A percentile compares a stretch with the other conserved stretches of the same genome.
Conservation (phyloP, 2,888 invertebrate genomes). For the Mantis religiosa region DNA sequence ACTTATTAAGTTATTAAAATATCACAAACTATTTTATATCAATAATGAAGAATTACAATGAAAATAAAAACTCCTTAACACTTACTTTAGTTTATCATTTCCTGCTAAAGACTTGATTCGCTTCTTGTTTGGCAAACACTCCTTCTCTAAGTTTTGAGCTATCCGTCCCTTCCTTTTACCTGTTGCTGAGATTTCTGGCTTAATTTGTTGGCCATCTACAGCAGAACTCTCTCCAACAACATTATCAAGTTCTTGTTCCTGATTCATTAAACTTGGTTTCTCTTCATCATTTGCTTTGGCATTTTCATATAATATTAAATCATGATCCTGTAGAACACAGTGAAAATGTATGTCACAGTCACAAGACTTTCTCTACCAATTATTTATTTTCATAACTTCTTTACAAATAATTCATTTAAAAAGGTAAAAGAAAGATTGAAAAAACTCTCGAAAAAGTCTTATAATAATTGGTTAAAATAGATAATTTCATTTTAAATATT, state of each 20-base stretch:
- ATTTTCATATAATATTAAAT: slow-evolving; percentile 22
- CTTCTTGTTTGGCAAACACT: not conserved
- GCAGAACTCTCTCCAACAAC: not conserved
- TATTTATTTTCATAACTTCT: no score
- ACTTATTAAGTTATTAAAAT: no score
- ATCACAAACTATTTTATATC: no score
- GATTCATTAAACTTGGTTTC: not conserved
- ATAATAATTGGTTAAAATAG: no score
- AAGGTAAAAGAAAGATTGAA: no score
- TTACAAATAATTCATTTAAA: no score
- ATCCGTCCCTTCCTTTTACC: not conserved
- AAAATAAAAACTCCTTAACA: not conserved
- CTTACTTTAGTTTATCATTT: slow-evolving; percentile 12
- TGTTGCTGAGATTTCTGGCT: not conserved
- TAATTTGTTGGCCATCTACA: not conserved
- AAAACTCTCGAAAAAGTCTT: no score
- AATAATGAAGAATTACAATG: no score
- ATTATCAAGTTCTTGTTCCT: not conserved
- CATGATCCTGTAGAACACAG: slow-evolving; percentile 18
- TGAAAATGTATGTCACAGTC: not conserved
- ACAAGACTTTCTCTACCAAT: no score
- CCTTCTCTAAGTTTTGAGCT: not conserved
- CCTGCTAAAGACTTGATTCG: not conserved
- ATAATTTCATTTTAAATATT: no score
- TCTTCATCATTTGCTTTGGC: slow-evolving; percentile 3